phyloP scores from a whole-genome alignment of 1,140 invertebrate species.

The Ceratina japonica region DNA sequence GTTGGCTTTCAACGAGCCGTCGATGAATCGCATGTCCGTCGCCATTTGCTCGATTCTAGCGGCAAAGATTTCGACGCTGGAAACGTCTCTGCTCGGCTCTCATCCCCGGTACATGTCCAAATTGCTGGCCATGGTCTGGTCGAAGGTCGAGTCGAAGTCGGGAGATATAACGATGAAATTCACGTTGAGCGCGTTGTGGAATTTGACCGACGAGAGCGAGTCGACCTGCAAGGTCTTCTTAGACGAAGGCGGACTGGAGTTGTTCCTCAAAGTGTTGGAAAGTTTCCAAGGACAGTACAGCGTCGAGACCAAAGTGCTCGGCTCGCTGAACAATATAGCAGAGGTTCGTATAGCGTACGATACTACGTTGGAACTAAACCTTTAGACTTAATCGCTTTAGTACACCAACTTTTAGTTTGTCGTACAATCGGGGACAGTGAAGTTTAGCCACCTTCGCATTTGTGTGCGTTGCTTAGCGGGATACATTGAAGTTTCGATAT shows the following conservation, averaged over 20 bases:
- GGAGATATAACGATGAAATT: constrained; percentile 91
- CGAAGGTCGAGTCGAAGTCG: constrained; percentile 81
- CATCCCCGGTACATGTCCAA: constrained; percentile 87
- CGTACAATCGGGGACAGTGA: no score
- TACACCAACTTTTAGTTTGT: background rate
- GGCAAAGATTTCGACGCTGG: constrained; percentile 86
- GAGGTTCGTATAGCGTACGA: constrained; percentile 81
- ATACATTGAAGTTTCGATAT: no score
- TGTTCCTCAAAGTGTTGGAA: constrained; percentile 86
- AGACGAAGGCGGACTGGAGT: constrained; percentile 84
- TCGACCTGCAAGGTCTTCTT: constrained; percentile 88
- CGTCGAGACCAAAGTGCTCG: constrained; percentile 90
- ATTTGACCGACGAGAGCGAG: constrained; percentile 89
- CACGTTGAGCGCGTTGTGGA: constrained; percentile 90
- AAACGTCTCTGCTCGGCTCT: constrained; percentile 87
- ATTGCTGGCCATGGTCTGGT: constrained; percentile 85
- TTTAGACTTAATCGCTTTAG: background rate
- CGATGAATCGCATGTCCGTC: constrained; percentile 90
- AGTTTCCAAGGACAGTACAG: constrained; percentile 83
- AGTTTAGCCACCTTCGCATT: no score
- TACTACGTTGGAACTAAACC: background rate
- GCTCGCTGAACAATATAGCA: constrained; percentile 90
- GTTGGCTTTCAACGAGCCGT: constrained; percentile 86
- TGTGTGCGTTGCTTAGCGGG: no score
- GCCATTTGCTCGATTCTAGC: constrained; percentile 89